Base-by-base conservation (phyloP, 2,888 invertebrate species). In the Iselma pallidipennis region DNA sequence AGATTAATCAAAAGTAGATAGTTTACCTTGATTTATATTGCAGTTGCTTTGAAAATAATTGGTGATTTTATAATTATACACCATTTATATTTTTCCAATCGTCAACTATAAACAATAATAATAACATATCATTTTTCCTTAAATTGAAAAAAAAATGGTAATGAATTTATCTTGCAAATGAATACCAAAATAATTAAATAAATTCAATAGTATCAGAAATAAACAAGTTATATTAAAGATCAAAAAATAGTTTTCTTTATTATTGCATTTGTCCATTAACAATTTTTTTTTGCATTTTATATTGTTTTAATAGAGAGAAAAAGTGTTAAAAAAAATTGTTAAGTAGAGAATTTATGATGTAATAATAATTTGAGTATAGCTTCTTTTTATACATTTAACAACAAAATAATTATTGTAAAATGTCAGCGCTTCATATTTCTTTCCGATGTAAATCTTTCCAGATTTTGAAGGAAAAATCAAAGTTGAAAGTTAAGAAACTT, bases 21-120 rank as follows among this genome's bases (percentile, higher is more conserved):
- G 16, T 42, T 55, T 12, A 19, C 55, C 55, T 25, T 55, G 55
- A 37, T 42, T 55, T 26, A 29, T 28, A 51, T 51, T 25, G n/a
- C 7, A 29, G 19, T 29, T 19, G 31, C 28, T 51, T 26, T 28
- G 51, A 29, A 28, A 28, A 51, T 51, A 29, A 51, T 29, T 26
- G 7, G 12, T 6, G 42, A 6, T 29, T 28, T 29, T 50, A 37
- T 6, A n/a, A 37, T 37, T 37, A 16, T 14, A n/a, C 42, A 16
- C 42, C 16, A 14, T 37, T 37, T 37, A 37, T 37, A 16, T 3
- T 14, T 37, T 37, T 37, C 4, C 42, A 37, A 37, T 14, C 3
- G 16, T 37, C n/a, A 37, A 37, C 16, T 37, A 37, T 37, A 14
- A 37, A 6, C 6, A 12, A 10, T 12, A 31, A 31, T 31, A 42